Evolutionary conservation across 2,797 vertebrate species (phyloP).

Genomic region (Crocodylus rhombifer): DNA sequence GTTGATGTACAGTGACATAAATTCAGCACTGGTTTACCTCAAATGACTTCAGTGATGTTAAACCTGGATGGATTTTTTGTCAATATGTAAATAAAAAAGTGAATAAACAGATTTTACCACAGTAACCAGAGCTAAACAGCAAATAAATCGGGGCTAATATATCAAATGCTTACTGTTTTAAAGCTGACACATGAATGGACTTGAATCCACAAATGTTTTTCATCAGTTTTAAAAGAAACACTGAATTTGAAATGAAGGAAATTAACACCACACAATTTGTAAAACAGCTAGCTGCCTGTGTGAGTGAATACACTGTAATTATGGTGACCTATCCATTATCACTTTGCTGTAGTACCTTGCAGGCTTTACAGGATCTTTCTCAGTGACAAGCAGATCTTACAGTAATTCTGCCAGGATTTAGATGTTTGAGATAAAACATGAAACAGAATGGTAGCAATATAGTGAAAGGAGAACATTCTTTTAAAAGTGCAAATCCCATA

Average conservation of each 20-base stretch:
- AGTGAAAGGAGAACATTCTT: neutral
- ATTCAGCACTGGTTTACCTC: constrained; percentile 25
- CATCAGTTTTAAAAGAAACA: constrained; percentile 79
- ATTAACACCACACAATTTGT: constrained; percentile 80
- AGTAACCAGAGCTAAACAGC: constrained; percentile 58
- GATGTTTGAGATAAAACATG: constrained; percentile 39
- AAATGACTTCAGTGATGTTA: neutral
- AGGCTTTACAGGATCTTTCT: constrained; percentile 58
- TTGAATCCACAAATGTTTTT: constrained; percentile 60
- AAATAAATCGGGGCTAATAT: constrained; percentile 44
- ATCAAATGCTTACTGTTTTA: constrained; percentile 59
- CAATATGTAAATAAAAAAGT: neutral
- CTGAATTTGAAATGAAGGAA: constrained; percentile 82
- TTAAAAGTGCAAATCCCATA: neutral
- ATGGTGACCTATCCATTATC: constrained; percentile 80
- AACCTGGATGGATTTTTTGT: neutral
- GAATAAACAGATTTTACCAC: neutral
- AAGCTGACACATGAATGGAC: constrained; percentile 35
- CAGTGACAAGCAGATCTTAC: constrained; percentile 62
- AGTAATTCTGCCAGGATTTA: constrained; percentile 66
- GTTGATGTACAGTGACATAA: neutral
- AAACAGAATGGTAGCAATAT: constrained; percentile 34
- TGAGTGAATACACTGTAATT: constrained; percentile 76
- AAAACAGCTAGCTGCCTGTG: constrained; percentile 40
- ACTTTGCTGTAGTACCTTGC: constrained; percentile 56